These are phyloP conservation scores for Castor canadensis DNA, from an alignment of 2,113 vertebrate species.

Conservation along the genomic window DNA sequence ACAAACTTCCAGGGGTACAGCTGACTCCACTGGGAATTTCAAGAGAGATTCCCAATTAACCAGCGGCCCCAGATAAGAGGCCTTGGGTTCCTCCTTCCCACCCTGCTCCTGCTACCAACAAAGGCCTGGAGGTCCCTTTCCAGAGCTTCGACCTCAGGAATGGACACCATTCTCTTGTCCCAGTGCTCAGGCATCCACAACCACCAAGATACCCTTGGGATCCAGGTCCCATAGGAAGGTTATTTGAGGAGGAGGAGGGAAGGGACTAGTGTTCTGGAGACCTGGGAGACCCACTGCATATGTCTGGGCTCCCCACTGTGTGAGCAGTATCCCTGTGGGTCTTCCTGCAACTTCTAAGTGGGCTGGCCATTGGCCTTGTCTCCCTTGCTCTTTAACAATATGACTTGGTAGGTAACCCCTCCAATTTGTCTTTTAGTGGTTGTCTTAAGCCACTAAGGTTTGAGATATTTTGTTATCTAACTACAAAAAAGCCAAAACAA, in stretches of 20 bases:
- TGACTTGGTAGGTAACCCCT: neutral
- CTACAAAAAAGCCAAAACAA: neutral
- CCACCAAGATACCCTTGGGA: neutral
- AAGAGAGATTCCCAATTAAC: neutral
- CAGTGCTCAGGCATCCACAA: neutral
- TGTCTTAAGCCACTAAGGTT: neutral
- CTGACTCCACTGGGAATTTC: neutral
- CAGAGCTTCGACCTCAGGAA: neutral
- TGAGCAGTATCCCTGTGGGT: neutral
- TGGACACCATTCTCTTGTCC: rapidly evolving
- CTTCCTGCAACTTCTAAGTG: no score
- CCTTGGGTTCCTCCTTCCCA: neutral
- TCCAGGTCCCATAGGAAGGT: rapidly evolving
- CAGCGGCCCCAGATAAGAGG: neutral
- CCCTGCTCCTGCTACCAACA: no score
- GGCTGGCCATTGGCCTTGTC: no score
- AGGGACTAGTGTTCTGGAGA: no score
- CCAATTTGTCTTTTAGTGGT: neutral
- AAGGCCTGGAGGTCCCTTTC: neutral
- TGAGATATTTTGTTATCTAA: neutral
- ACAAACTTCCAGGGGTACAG: neutral
- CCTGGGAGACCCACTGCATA: no score
- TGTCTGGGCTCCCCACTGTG: no score
- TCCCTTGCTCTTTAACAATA: neutral
- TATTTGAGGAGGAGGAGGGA: neutral